Evolutionary conservation across 2,888 invertebrate genomes (phyloP).

Genomic region (Carcina quercana): DNA sequence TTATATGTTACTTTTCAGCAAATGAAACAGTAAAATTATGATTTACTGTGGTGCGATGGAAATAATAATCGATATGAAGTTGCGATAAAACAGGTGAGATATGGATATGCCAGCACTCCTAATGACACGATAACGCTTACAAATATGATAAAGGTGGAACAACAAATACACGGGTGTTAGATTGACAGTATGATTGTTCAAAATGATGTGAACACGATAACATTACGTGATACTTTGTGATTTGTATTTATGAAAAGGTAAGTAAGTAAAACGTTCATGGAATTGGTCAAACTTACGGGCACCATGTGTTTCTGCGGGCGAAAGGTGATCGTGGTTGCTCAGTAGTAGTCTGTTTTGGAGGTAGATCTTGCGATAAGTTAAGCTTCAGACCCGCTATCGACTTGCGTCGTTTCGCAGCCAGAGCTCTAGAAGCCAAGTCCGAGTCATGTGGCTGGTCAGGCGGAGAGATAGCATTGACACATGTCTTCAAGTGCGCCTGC

Average conservation of each 20-base stretch:
- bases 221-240: too few relatives aligned
- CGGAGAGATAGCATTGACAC: slow-evolving; percentile 44
- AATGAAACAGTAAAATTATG: too few relatives aligned
- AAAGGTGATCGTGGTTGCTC: slow-evolving; percentile 44
- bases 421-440: slow-evolving; percentile 57
- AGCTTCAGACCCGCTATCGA: slow-evolving; percentile 61
- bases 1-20: too few relatives aligned
- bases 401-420: slow-evolving; percentile 65
- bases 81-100: slow-evolving; percentile 36
- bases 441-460: slow-evolving; percentile 46
- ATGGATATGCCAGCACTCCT: slow-evolving; percentile 28
- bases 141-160: too few relatives aligned
- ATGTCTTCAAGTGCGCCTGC: slow-evolving; percentile 66
- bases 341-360: slow-evolving; percentile 35
- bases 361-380: slow-evolving; percentile 45
- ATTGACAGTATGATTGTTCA: too few relatives aligned
- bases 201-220: too few relatives aligned
- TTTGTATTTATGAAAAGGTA: too few relatives aligned
- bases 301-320: slow-evolving; percentile 69
- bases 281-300: slow-evolving; percentile 71
- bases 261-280: too few relatives aligned
- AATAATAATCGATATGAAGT: slow-evolving; percentile 26
- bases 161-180: too few relatives aligned
- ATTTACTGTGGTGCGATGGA: too few relatives aligned
- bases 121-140: slow-evolving; percentile 25